Conservation (phyloP, 92 coral and sea anemone genomes). For the Porites rus region DNA sequence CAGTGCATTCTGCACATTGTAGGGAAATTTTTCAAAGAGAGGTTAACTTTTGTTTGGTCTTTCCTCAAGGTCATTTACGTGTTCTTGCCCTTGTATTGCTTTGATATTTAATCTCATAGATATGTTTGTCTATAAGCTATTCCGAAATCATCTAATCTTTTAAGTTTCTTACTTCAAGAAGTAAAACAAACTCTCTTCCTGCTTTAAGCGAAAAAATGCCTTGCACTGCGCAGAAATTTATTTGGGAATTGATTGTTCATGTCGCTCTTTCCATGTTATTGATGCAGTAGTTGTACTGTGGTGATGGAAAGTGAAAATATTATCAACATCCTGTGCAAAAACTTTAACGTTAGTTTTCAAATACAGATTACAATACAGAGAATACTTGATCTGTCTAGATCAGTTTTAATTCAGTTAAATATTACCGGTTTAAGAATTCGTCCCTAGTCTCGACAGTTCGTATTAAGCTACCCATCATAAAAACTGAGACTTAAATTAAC, state of each 20-base stretch:
- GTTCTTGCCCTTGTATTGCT: not conserved
- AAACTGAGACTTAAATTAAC: no score
- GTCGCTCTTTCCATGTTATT: not conserved
- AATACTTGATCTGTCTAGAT: no score
- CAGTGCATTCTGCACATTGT: not conserved
- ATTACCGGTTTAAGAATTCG: no score
- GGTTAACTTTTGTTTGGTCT: not conserved
- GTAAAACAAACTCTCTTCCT: not conserved
- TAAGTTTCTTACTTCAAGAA: conserved; percentile 8
- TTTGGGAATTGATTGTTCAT: not conserved
- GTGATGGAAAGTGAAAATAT: not conserved
- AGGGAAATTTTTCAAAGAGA: not conserved
- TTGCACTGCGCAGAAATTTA: not conserved
- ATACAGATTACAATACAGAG: no score
- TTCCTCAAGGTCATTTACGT: not conserved
- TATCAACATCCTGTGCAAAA: no score
- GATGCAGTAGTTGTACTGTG: not conserved
- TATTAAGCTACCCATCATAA: no score
- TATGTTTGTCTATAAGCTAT: not conserved
- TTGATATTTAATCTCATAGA: conserved; percentile 22
- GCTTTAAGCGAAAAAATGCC: not conserved
- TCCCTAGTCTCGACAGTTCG: no score
- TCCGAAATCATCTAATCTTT: not conserved
- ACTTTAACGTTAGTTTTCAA: no score
- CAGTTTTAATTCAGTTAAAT: no score